Evolutionary conservation across 2,113 vertebrate genomes (phyloP).

Genomic region (Aegotheles bennettii): DNA sequence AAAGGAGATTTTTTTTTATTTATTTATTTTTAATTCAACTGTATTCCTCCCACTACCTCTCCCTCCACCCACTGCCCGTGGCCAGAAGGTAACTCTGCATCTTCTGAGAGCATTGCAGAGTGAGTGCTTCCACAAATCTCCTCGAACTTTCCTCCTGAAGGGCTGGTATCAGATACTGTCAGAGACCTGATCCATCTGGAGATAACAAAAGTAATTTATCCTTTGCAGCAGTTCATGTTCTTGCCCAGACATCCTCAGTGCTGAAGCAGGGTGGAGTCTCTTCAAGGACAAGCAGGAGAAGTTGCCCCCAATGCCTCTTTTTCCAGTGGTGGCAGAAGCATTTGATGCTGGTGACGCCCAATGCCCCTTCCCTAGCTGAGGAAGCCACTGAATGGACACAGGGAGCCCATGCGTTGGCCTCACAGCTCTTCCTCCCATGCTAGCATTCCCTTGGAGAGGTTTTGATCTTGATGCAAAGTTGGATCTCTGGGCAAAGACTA

Average conservation of each 20-base stretch:
- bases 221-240: neutral
- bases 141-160: neutral
- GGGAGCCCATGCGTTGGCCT: neutral
- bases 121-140: neutral
- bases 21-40: neutral
- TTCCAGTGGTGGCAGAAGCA: neutral
- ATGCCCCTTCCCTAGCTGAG: neutral
- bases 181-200: slow-evolving; percentile 1
- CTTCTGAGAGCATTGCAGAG: neutral
- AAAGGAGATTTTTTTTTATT: neutral
- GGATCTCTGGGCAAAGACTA: neutral
- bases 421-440: neutral
- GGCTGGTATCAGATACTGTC: neutral
- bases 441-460: neutral
- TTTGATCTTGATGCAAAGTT: neutral
- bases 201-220: slow-evolving; percentile 11
- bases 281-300: neutral
- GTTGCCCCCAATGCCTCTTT: neutral
- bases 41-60: neutral
- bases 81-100: neutral
- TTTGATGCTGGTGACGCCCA: fast-evolving
- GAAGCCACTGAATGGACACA: neutral
- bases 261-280: neutral
- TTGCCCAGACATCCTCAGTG: neutral
- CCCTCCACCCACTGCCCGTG: neutral